phyloP scores from a whole-genome alignment of 2,797 vertebrate genomes.

The Aythya fuligula region DNA sequence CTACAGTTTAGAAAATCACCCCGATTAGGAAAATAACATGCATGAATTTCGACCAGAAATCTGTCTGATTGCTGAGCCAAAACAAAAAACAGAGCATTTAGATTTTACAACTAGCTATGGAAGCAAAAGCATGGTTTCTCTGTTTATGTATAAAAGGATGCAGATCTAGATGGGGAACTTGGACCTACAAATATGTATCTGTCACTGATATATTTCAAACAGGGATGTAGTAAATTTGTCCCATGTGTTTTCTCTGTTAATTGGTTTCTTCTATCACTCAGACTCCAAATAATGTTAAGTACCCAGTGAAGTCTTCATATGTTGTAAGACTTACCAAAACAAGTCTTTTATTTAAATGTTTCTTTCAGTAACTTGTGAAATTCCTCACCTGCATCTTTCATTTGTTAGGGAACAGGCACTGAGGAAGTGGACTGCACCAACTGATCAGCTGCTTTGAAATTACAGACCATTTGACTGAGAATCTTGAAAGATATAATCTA shows the following conservation, averaged over 20 bases:
- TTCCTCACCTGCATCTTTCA: slow-evolving; percentile 67
- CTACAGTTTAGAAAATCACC: slow-evolving; percentile 3
- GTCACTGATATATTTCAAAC: slow-evolving; percentile 19
- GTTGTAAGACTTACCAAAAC: slow-evolving; percentile 49
- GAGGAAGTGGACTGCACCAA: slow-evolving; percentile 27
- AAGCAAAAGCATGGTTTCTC: background rate
- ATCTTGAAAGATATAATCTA: background rate
- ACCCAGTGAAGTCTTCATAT: slow-evolving; percentile 7
- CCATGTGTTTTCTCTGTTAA: slow-evolving; percentile 60
- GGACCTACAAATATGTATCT: background rate
- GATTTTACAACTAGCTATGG: slow-evolving; percentile 19
- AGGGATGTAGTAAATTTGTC: slow-evolving; percentile 48
- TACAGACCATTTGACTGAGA: background rate
- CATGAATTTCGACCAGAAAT: background rate
- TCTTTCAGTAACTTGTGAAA: slow-evolving; percentile 69
- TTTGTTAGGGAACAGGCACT: background rate
- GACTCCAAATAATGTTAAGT: slow-evolving; percentile 34
- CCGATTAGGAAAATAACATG: background rate
- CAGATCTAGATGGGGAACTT: background rate
- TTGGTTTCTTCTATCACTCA: slow-evolving; percentile 58
- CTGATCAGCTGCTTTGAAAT: slow-evolving; percentile 42
- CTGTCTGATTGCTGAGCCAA: background rate
- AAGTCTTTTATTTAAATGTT: background rate
- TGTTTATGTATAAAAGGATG: background rate
- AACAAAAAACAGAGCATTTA: background rate